These are phyloP conservation scores for Bufotes viridis DNA, from an alignment of 2,797 vertebrate genomes.

Conservation along the genomic window DNA sequence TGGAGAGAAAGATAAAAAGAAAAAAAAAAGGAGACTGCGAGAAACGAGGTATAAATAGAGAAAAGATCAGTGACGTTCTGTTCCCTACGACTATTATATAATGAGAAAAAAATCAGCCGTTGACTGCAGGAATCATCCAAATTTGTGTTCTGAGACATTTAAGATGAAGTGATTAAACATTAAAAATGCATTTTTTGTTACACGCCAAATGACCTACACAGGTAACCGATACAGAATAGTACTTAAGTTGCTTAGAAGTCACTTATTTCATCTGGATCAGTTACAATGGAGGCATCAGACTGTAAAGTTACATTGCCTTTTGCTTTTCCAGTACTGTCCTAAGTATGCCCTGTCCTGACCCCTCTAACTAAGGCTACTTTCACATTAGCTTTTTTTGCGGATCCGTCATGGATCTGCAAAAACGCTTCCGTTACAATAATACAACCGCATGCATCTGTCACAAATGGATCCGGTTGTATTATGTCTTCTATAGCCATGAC, in stretches of 20 bases:
- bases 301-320: not conserved
- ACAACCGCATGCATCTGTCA: too few species aligned
- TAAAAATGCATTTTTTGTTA: not conserved
- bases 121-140: constrained; percentile 10
- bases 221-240: not conserved
- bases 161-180: not conserved
- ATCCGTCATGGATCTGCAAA: too few species aligned
- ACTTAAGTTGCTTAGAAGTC: not conserved
- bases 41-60: constrained; percentile 48
- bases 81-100: constrained; percentile 31
- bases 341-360: not conserved
- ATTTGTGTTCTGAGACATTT: not conserved
- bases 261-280: not conserved
- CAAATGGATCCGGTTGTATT: too few species aligned
- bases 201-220: not conserved
- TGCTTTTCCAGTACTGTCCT: not conserved
- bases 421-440: too few species aligned
- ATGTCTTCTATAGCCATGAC: too few species aligned
- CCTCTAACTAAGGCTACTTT: not conserved
- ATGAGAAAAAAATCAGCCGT: constrained; percentile 25
- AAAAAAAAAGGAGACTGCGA: constrained; percentile 17
- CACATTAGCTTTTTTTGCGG: too few species aligned
- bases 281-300: not conserved
- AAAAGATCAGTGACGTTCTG: constrained; percentile 26
- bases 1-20: constrained; percentile 22